Evolutionary conservation across 2,113 vertebrate species (phyloP).

Genomic region (Istiophorus platypterus): DNA sequence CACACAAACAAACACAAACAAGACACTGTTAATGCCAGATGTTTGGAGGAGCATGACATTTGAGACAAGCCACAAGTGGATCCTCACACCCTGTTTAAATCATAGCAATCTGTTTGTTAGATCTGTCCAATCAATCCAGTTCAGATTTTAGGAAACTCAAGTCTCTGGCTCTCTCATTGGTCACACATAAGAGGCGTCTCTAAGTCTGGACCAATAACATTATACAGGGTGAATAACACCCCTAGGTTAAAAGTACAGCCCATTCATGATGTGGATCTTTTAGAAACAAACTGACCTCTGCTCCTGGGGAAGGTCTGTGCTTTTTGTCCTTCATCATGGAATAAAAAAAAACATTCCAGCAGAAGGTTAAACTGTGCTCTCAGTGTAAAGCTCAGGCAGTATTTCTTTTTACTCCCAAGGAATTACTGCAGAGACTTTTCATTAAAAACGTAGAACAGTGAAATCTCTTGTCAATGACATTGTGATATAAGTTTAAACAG

Average conservation of each 20-base stretch:
- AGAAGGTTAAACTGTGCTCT: background rate
- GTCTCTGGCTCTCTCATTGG: conserved; percentile 64
- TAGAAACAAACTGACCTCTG: conserved; percentile 41
- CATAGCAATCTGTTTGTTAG: conserved; percentile 61
- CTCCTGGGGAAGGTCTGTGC: background rate
- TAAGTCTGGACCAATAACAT: conserved; percentile 69
- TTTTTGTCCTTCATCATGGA: conserved; percentile 12
- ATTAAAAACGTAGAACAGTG: background rate
- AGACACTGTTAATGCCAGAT: conserved; percentile 47
- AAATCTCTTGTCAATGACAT: background rate
- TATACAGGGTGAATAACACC: conserved; percentile 46
- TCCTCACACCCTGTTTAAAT: conserved; percentile 28
- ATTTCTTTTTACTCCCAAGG: background rate
- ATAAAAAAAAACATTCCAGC: conserved; percentile 13
- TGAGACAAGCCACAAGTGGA: conserved; percentile 28
- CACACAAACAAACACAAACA: too few relatives aligned
- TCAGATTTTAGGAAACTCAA: conserved; percentile 25
- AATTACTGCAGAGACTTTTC: background rate
- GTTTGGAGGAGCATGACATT: conserved; percentile 32
- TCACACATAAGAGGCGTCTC: conserved; percentile 59
- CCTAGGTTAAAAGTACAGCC: conserved; percentile 34
- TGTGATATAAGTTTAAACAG: background rate
- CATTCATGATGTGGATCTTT: conserved; percentile 34
- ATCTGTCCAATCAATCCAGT: conserved; percentile 37
- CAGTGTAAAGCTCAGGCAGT: background rate